Conservation (phyloP, 2,888 invertebrate genomes). For the Lepidocyrtinus sp. region DNA sequence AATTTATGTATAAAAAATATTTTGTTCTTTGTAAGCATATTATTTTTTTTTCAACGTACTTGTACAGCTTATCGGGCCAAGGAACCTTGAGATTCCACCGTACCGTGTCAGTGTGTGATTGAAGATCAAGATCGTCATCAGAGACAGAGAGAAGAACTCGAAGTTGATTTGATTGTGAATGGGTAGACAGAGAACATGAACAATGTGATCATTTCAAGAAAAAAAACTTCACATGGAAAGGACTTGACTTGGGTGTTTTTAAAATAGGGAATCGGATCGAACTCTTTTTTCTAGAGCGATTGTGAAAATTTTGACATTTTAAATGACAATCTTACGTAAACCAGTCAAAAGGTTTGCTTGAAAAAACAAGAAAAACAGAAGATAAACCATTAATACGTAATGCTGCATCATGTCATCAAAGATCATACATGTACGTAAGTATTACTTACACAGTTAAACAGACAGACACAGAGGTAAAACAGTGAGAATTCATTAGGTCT, state of each 20-base stretch:
- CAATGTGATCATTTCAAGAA: too few species aligned
- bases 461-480: too few species aligned
- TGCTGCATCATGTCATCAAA: neutral
- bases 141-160: neutral
- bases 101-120: too few species aligned
- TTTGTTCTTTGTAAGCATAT: neutral
- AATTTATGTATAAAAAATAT: neutral
- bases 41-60: too few species aligned
- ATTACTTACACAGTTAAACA: too few species aligned
- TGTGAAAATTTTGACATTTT: too few species aligned
- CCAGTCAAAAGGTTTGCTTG: slow-evolving; percentile 65
- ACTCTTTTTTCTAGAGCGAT: neutral
- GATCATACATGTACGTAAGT: too few species aligned
- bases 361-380: slow-evolving; percentile 51
- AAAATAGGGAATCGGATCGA: neutral
- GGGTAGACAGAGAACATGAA: too few species aligned
- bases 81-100: neutral
- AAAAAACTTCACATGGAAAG: too few species aligned
- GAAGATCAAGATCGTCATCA: neutral
- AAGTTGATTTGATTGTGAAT: too few species aligned
- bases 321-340: slow-evolving; percentile 65
- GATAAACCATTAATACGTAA: slow-evolving; percentile 40
- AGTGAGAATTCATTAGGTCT: too few species aligned
- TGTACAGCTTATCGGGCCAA: neutral
- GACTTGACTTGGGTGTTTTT: too few species aligned